These are phyloP conservation scores for Harlomillsia oculata DNA, from an alignment of 1,140 invertebrate species.

Conservation along the genomic window DNA sequence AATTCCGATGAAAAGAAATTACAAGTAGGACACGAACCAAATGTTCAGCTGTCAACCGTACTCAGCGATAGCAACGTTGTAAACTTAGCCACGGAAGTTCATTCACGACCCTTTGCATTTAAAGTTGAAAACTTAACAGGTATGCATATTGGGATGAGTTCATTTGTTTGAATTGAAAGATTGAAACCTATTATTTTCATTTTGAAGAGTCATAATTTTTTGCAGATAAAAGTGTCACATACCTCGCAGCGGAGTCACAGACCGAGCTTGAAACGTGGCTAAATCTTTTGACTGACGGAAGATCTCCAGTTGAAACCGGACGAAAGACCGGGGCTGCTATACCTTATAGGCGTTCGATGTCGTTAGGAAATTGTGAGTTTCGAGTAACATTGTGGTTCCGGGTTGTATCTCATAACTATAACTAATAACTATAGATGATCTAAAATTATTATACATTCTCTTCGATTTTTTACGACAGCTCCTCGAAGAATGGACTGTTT, in stretches of 20 bases:
- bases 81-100: conserved; percentile 27
- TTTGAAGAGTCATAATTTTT: not conserved
- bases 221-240: conserved; percentile 22
- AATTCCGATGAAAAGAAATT: not conserved
- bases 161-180: conserved; percentile 1
- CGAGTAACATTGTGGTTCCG: not conserved
- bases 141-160: not conserved
- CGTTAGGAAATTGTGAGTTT: conserved; percentile 10
- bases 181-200: not conserved
- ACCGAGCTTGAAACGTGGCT: conserved; percentile 28
- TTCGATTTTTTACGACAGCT: not conserved
- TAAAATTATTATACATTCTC: not conserved
- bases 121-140: conserved; percentile 27
- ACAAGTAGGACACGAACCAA: conserved; percentile 1
- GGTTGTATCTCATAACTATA: not conserved
- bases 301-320: not conserved
- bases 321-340: not conserved
- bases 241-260: conserved; percentile 32
- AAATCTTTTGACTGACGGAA: conserved; percentile 9
- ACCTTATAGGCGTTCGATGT: conserved; percentile 16
- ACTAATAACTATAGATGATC: not conserved
- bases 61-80: conserved; percentile 6
- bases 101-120: conserved; percentile 33
- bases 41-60: not conserved
- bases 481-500: not conserved